Conservation (phyloP, 2,113 vertebrate genomes). For the Propithecus coquereli region DNA sequence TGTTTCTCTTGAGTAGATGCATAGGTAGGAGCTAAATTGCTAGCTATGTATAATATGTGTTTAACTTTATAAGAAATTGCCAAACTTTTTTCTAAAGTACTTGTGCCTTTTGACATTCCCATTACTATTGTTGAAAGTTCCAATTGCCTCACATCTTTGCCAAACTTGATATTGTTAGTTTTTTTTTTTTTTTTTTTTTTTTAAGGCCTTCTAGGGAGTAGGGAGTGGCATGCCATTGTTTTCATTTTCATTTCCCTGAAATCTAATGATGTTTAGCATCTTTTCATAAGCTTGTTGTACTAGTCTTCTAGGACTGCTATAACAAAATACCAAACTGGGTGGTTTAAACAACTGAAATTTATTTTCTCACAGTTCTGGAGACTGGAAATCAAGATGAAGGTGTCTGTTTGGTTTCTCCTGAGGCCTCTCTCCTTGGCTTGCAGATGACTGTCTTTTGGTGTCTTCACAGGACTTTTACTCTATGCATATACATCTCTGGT, state of each 20-base stretch:
- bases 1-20: constrained; percentile 8
- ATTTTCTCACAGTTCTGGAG: background rate
- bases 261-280: background rate
- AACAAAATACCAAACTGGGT: background rate
- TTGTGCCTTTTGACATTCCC: constrained; percentile 8
- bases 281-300: background rate
- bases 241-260: background rate
- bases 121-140: background rate
- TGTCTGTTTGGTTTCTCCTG: background rate
- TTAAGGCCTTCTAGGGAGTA: background rate
- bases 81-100: background rate
- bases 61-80: constrained; percentile 27
- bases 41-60: background rate
- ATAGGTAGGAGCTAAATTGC: background rate
- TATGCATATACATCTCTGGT: background rate
- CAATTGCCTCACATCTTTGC: background rate
- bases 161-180: background rate
- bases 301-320: background rate
- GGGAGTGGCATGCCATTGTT: background rate
- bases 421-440: background rate
- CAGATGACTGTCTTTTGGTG: background rate
- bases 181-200: background rate
- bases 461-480: background rate
- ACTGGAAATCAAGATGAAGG: background rate
- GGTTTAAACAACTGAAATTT: background rate